A percentile compares a stretch with the other conserved stretches of the same genome.
phyloP scores from a whole-genome alignment of 2,888 invertebrate genomes.

The Napeogenes sylphis region DNA sequence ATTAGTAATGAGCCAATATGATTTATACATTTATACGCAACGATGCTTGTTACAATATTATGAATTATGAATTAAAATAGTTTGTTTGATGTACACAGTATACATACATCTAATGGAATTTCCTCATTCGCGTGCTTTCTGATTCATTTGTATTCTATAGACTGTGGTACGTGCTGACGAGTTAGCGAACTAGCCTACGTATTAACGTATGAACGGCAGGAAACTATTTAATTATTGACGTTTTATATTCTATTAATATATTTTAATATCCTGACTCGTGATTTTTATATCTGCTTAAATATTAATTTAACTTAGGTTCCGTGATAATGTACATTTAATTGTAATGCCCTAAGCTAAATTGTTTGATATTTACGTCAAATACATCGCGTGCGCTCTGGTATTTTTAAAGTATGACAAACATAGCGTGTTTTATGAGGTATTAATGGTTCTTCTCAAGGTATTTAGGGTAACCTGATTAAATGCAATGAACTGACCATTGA shows the following conservation, averaged over 20 bases:
- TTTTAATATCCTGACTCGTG: conserved; percentile 29
- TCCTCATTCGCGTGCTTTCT: conserved; percentile 65
- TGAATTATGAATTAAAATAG: conserved; percentile 34
- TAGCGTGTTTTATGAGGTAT: conserved; percentile 47
- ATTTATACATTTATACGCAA: conserved; percentile 13
- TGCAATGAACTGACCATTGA: background rate
- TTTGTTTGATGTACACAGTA: conserved; percentile 38
- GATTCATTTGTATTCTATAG: conserved; percentile 69
- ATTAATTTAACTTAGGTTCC: conserved; percentile 5
- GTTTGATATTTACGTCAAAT: conserved; percentile 16
- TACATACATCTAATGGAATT: conserved; percentile 56
- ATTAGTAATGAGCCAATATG: conserved; percentile 12
- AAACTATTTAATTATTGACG: conserved; percentile 45
- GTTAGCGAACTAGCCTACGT: conserved; percentile 50
- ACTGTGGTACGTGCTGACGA: conserved; percentile 32
- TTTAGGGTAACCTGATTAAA: conserved; percentile 23
- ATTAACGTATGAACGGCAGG: conserved; percentile 47
- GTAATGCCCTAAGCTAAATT: conserved; percentile 7
- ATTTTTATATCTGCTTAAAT: conserved; percentile 15
- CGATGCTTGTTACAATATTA: conserved; percentile 27
- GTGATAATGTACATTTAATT: conserved; percentile 1
- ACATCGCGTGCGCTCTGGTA: conserved; percentile 48
- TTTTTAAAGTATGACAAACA: conserved; percentile 49
- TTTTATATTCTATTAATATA: conserved; percentile 34
- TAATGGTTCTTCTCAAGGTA: conserved; percentile 18